Conservation (phyloP, 2,113 vertebrate genomes). For the Myiozetetes cayanensis region DNA sequence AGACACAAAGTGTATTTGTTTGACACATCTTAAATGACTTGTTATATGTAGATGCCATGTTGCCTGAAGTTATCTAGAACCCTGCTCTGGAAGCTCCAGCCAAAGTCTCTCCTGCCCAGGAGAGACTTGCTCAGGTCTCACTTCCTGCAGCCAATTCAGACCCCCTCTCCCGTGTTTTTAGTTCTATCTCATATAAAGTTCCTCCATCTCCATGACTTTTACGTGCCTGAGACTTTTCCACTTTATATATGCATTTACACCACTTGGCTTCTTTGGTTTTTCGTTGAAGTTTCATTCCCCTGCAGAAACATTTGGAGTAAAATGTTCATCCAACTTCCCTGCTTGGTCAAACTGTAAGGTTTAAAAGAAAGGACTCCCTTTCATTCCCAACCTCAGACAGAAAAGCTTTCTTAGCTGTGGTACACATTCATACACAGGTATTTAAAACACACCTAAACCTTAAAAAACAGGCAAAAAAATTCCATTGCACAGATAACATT, state of each 20-base stretch:
- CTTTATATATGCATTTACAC: background rate
- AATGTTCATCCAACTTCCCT: background rate
- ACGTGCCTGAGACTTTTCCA: background rate
- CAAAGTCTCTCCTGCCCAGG: background rate
- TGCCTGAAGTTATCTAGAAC: background rate
- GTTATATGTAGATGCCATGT: background rate
- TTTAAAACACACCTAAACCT: background rate
- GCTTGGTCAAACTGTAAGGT: background rate
- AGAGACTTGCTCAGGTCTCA: background rate
- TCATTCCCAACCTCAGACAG: background rate
- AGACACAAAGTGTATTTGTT: background rate
- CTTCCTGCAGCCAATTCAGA: background rate
- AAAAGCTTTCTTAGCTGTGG: background rate
- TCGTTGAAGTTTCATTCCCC: background rate
- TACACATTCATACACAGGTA: background rate
- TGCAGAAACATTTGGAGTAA: background rate
- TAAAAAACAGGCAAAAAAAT: background rate
- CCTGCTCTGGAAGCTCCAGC: background rate
- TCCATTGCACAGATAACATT: background rate
- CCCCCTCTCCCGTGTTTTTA: background rate
- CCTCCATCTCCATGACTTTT: background rate
- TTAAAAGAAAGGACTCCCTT: background rate
- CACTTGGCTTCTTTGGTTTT: background rate
- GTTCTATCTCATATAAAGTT: background rate
- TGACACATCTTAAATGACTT: background rate